Conservation (phyloP, 2,888 invertebrate genomes). For the Ochropacha duplaris region DNA sequence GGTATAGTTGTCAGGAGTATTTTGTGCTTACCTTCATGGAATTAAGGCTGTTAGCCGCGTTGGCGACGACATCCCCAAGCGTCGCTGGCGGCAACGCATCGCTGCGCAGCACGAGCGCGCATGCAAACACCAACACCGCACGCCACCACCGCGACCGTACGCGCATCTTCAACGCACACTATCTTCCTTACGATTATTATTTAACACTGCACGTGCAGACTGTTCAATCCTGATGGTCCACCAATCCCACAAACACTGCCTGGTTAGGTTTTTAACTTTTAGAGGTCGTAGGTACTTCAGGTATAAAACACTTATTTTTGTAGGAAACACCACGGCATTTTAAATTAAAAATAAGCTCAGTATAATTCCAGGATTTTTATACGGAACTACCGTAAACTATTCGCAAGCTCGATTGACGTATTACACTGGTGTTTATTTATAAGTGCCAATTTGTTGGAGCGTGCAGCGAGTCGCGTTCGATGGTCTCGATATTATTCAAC, state of each 20-base stretch:
- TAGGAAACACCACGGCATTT: no score
- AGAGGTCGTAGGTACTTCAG: no score
- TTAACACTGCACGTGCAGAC: not conserved
- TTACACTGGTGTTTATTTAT: not conserved
- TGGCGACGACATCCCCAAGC: conserved; percentile 75
- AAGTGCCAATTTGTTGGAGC: conserved; percentile 15
- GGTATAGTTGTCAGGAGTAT: not conserved
- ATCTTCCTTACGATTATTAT: not conserved
- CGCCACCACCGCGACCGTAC: conserved; percentile 63
- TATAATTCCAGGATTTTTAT: not conserved
- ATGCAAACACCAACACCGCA: conserved; percentile 54
- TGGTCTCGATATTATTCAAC: conserved; percentile 47
- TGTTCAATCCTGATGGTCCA: not conserved
- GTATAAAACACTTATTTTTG: no score
- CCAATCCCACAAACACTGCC: not conserved
- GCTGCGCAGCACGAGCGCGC: conserved; percentile 54
- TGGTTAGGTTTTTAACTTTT: no score
- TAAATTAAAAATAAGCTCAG: no score
- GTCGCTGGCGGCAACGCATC: conserved; percentile 74
- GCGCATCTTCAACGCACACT: conserved; percentile 43
- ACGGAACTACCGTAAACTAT: not conserved
- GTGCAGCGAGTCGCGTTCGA: conserved; percentile 22
- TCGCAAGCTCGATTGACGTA: not conserved
- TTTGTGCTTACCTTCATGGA: conserved; percentile 71
- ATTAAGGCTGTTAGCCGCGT: conserved; percentile 76